These are phyloP conservation scores for Polia nebulosa DNA, from an alignment of 2,888 invertebrate species.

Conservation along the genomic window DNA sequence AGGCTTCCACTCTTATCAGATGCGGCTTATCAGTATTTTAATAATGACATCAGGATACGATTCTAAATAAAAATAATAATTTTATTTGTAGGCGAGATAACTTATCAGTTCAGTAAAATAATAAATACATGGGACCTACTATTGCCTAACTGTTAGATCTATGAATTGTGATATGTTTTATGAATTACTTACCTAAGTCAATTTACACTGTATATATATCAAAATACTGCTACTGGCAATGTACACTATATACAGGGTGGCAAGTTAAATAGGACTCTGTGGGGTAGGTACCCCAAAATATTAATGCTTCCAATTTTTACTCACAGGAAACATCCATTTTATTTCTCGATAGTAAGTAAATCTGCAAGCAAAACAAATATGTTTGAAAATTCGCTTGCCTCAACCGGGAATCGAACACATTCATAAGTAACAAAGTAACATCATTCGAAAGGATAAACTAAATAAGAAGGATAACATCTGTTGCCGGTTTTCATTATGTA, in stretches of 20 bases:
- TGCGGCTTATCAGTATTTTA: slow-evolving; percentile 26
- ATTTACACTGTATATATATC: slow-evolving; percentile 69
- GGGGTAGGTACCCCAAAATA: neutral
- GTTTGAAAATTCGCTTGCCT: neutral
- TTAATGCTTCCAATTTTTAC: neutral
- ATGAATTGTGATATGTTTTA: slow-evolving; percentile 78
- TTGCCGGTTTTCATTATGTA: neutral
- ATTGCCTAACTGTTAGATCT: slow-evolving; percentile 82
- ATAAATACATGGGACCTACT: slow-evolving; percentile 82
- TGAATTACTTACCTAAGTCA: slow-evolving; percentile 72
- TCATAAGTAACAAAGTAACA: neutral
- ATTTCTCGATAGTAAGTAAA: neutral
- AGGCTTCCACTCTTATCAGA: slow-evolving; percentile 39
- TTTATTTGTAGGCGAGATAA: slow-evolving; percentile 58
- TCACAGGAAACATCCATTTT: neutral
- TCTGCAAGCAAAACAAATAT: neutral
- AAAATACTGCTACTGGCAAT: slow-evolving; percentile 53
- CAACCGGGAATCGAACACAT: neutral
- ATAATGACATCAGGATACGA: slow-evolving; percentile 18
- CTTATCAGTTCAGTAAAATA: slow-evolving; percentile 73
- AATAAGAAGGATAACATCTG: neutral
- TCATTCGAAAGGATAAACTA: neutral
- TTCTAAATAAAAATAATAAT: slow-evolving; percentile 18
- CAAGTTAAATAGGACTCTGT: neutral
- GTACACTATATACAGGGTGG: slow-evolving; percentile 11